Conservation (phyloP, 2,888 invertebrate species). For the Megaustenia siamemsis region DNA sequence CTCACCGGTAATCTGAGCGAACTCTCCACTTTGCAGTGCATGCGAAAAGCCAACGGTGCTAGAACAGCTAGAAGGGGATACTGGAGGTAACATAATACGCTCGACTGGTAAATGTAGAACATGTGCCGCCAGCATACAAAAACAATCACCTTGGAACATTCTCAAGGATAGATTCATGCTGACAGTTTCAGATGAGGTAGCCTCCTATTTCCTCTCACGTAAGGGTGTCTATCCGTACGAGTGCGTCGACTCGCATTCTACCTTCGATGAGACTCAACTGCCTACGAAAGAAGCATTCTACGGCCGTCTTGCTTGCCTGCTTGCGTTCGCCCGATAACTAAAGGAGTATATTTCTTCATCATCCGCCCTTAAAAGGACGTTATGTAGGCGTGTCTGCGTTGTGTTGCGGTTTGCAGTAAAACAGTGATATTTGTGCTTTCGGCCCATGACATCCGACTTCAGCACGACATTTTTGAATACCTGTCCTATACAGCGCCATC, state of each 20-base stretch:
- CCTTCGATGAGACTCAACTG: neutral
- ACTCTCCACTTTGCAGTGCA: neutral
- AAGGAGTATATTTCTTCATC: too few species aligned
- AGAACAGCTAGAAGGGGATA: neutral
- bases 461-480: too few species aligned
- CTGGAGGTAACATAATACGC: neutral
- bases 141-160: neutral
- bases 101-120: neutral
- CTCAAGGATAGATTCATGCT: neutral
- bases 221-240: neutral
- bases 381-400: too few species aligned
- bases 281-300: slow-evolving; percentile 15
- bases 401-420: too few species aligned
- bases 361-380: too few species aligned
- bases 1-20: neutral
- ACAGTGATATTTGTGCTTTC: too few species aligned
- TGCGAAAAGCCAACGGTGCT: neutral
- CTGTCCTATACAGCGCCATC: too few species aligned
- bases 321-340: too few species aligned
- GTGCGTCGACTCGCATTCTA: neutral
- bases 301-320: neutral
- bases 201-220: neutral
- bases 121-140: neutral
- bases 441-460: too few species aligned
- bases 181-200: neutral